phyloP scores from a whole-genome alignment of 2,797 vertebrate species.

The Lemur catta region DNA sequence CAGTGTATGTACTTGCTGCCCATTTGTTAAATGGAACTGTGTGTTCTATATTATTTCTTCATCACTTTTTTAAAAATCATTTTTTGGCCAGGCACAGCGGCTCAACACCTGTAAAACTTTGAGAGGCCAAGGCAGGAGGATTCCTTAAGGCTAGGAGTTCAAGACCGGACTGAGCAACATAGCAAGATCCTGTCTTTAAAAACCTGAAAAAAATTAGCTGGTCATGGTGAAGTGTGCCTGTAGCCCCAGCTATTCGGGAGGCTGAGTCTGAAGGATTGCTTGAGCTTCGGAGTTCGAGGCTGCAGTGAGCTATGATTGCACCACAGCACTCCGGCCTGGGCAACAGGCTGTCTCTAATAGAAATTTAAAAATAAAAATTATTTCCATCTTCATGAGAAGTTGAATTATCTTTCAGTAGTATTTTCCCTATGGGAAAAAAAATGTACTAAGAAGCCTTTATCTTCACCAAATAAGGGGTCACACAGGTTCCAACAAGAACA shows the following conservation, averaged over 20 bases:
- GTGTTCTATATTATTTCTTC: not conserved
- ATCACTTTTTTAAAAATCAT: not conserved
- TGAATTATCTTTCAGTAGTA: not conserved
- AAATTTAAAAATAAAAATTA: not conserved
- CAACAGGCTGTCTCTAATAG: not conserved
- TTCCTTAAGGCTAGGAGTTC: not conserved
- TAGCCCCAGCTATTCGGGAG: not conserved
- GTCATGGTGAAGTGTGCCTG: not conserved
- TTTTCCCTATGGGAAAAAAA: not conserved
- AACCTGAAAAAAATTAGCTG: not conserved
- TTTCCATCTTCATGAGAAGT: not conserved
- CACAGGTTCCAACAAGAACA: not conserved
- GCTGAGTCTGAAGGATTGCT: not conserved
- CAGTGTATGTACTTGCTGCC: accelerated
- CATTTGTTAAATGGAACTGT: not conserved
- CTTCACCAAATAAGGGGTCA: not conserved
- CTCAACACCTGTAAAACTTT: not conserved
- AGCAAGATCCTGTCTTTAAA: not conserved
- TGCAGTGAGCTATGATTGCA: not conserved
- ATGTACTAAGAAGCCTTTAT: not conserved
- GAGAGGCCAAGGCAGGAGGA: not conserved
- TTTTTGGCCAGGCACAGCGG: not conserved
- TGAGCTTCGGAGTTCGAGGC: not conserved
- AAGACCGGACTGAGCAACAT: not conserved
- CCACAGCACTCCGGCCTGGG: not conserved